Evolutionary conservation across 2,113 vertebrate genomes (phyloP), one percentile per base, ranked within the genome.

Genomic region (Megalops atlanticus): DNA sequence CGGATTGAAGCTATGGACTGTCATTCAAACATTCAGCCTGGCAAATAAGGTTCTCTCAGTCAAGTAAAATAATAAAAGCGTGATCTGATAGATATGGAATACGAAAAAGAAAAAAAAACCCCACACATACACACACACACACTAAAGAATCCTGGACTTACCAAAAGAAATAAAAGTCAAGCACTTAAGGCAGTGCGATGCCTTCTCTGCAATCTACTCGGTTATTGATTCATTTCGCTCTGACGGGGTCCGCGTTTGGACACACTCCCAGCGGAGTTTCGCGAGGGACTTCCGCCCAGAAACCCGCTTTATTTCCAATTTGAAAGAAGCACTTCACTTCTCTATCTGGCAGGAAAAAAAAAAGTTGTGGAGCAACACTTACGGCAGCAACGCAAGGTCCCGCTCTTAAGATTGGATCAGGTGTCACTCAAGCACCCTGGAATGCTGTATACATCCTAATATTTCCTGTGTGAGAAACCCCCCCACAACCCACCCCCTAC

Each of bases 141-240:
- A 68, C 16, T 15, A 27, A 81, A 75, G 39, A 69, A 69, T 76
- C 39, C 80, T 84, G 81, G 75, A 86, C 82, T 88, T 81, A 77
- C 36, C 83, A 39, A 81, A 43, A 41, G 77, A 83, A 45, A 86
- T 79, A 84, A 78, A 85, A 85, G 35, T 68, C 43, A 45, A 3
- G 6, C 80, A 74, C 79, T 85, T 41, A 84, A 27, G 2, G 52
- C 68, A 78, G 79, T 49, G 79, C 31, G 35, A 39, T 79, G 81
- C 79, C 75, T 31, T 78, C 73, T 8, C 41, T 38, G 52, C 47
- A 73, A 77, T 74, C 74, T 39, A 84, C 76, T 85, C 81, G n/a
- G 76, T 84, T 89, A 58, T 52, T 79, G 70, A 49, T 84, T 86
- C 33, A 75, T 64, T 68, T 80, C 31, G 38, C 71, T 24, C 41